phyloP scores from a whole-genome alignment of 2,113 vertebrate genomes.

The Willisornis vidua region DNA sequence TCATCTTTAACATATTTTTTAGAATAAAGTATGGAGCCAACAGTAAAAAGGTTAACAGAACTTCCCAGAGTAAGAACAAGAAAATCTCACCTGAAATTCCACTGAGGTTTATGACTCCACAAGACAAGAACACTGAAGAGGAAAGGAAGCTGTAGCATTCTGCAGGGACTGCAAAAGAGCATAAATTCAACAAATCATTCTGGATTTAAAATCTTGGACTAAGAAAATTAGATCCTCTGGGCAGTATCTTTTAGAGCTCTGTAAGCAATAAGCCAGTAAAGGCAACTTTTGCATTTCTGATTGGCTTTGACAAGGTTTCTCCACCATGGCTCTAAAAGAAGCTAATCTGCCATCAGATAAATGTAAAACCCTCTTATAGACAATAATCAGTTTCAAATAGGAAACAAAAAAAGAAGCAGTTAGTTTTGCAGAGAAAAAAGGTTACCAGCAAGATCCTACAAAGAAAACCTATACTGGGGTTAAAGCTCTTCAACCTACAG shows the following conservation, averaged over 20 bases:
- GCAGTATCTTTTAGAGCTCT: neutral
- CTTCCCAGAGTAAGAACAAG: neutral
- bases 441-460: neutral
- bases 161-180: conserved; percentile 26
- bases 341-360: neutral
- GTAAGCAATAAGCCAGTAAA: neutral
- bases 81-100: conserved; percentile 49
- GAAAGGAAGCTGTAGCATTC: conserved; percentile 11
- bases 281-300: neutral
- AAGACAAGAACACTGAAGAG: neutral
- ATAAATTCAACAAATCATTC: conserved; percentile 41
- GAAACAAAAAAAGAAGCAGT: neutral
- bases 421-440: neutral
- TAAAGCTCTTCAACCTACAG: neutral
- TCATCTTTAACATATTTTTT: neutral
- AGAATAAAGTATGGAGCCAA: neutral
- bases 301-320: neutral
- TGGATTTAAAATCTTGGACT: neutral
- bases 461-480: neutral
- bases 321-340: neutral
- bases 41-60: neutral
- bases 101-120: conserved; percentile 1
- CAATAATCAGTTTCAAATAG: neutral
- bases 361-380: neutral
- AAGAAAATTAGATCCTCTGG: conserved; percentile 10